A percentile compares a stretch with the other conserved stretches of the same genome.
Evolutionary conservation across 2,797 vertebrate species (phyloP).

Genomic region (Siniperca scherzeri): DNA sequence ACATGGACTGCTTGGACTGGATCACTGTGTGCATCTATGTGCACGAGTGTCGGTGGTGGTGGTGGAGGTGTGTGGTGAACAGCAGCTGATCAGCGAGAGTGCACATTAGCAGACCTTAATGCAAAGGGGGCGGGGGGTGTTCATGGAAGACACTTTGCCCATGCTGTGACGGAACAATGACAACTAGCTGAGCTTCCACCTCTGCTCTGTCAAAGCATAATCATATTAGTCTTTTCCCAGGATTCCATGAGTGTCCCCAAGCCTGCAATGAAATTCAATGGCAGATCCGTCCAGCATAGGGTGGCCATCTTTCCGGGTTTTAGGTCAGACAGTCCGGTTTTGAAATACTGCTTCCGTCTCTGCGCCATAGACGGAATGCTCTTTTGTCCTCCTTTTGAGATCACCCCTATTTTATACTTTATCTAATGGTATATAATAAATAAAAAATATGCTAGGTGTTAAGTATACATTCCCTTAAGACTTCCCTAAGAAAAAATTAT

Average conservation of each 20-base stretch:
- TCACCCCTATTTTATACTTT: too few species aligned
- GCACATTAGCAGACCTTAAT: constrained; percentile 55
- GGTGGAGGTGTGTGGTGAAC: constrained; percentile 11
- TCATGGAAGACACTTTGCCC: constrained; percentile 40
- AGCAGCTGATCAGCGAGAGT: constrained; percentile 68
- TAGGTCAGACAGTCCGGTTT: too few species aligned
- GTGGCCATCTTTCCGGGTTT: too few species aligned
- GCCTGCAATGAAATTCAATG: constrained; percentile 47
- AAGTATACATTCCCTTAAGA: too few species aligned
- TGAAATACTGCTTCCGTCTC: too few species aligned
- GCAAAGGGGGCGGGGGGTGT: neutral
- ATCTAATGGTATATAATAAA: too few species aligned
- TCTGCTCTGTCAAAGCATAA: constrained; percentile 59
- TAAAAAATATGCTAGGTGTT: too few species aligned
- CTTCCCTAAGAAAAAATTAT: too few species aligned
- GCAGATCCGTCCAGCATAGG: constrained; percentile 23
- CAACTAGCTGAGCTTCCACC: constrained; percentile 51
- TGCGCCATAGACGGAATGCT: too few species aligned
- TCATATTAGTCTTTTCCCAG: constrained; percentile 68
- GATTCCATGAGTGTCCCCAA: constrained; percentile 41
- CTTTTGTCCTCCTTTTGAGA: too few species aligned
- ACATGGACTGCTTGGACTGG: constrained; percentile 21
- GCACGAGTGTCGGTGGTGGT: neutral
- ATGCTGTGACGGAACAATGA: constrained; percentile 63
- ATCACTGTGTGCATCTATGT: constrained; percentile 44